Evolutionary conservation across 1,140 invertebrate species (phyloP), one percentile per base, ranked within the genome.

Genomic region (Drosophila sp.): DNA sequence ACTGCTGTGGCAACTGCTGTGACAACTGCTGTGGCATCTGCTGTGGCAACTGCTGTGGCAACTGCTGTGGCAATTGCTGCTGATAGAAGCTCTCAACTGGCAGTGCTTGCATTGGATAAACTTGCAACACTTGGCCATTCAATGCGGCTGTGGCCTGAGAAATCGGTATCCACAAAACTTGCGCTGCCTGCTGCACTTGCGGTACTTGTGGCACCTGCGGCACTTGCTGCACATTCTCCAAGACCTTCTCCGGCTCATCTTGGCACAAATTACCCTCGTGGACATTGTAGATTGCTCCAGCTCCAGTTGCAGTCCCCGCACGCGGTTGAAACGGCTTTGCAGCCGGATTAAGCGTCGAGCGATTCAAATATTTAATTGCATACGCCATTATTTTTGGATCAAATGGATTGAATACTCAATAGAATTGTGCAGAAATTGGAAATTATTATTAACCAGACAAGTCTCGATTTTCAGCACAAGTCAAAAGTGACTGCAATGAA

Each of bases 111-210:
- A 38, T 11, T 9, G 36, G 36, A 38, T 38, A 38, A 38, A 13
- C 36, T n/a, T 38, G n/a, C 36, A 38, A 38, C 36, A 38, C 36
- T 38, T 38, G 36, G 13, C 36, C 36, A 13, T 38, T 38, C 36
- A 13, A 1, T n/a, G n/a, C 1, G 0, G 11, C 2, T 13, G 34
- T 36, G 8, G 11, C 36, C 5, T 38, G 36, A 11, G 36, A 13
- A 5, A 13, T 38, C 3, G 36, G 36, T 5, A 38, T n/a, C 36
- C 36, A 38, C 0, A 38, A 1, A 8, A 38, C 11, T 38, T 38
- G 36, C 36, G 34, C 8, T 9, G 34, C 7, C 18, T 21, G 57
- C n/a, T 32, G 38, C 3, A 32, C 14, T 14, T 32, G 61, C 2
- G 2, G 27, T 2, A 43, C 21, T 4, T 32, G 21, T n/a, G n/a